Evolutionary conservation across 2,888 invertebrate species (phyloP).

Genomic region (Phyllotreta striolata): DNA sequence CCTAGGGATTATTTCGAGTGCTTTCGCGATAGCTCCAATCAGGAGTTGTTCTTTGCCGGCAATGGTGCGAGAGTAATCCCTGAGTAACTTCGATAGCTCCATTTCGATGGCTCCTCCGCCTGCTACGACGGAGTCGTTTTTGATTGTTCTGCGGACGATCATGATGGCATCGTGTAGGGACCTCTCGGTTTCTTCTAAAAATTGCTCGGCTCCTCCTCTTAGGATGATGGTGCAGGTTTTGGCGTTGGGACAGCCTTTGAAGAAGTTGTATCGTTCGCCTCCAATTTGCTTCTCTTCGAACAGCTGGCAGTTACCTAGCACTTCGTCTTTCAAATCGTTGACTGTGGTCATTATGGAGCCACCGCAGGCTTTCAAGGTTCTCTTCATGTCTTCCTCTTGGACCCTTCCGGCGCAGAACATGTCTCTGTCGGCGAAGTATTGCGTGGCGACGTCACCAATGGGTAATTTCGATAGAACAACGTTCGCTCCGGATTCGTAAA

Average conservation of each 20-base stretch:
- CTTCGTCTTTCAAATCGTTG: conserved; percentile 78
- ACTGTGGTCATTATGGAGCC: conserved; percentile 95
- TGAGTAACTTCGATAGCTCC: conserved; percentile 90
- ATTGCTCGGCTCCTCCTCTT: conserved; percentile 97
- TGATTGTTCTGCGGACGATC: conserved; percentile 97
- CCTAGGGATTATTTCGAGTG: conserved; percentile 83
- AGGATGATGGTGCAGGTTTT: conserved; percentile 95
- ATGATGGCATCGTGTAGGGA: conserved; percentile 99
- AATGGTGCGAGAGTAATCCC: conserved; percentile 89
- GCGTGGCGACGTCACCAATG: conserved; percentile 99
- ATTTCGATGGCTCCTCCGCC: conserved; percentile 98
- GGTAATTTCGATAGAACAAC: conserved; percentile 94
- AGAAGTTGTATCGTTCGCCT: conserved; percentile 78
- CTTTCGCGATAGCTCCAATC: conserved; percentile 91
- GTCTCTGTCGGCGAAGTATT: conserved; percentile 96
- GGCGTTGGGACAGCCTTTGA: conserved; percentile 89
- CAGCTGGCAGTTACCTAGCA: conserved; percentile 82
- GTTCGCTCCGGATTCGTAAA: conserved; percentile 92
- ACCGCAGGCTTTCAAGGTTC: conserved; percentile 98
- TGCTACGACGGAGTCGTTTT: conserved; percentile 97
- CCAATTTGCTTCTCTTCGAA: conserved; percentile 97
- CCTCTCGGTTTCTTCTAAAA: conserved; percentile 96
- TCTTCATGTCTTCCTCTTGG: conserved; percentile 91
- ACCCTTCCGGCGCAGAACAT: conserved; percentile 99
- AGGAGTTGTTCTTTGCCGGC: conserved; percentile 94